Evolutionary conservation across 2,113 vertebrate genomes (phyloP).

Genomic region (Ptyas mucosa): DNA sequence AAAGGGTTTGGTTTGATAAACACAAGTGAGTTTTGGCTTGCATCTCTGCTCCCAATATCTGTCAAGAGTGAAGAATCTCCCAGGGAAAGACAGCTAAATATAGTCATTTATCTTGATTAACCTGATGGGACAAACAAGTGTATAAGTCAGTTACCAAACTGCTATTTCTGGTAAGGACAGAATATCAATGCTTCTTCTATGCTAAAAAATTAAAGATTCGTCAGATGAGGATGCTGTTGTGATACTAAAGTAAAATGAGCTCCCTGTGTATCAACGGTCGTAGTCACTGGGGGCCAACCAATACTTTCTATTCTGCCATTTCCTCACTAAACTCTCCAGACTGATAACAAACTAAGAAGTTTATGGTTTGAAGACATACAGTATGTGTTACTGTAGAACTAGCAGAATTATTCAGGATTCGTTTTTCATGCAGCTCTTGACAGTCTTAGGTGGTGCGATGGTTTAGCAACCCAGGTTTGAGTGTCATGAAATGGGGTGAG

Average conservation of each 20-base stretch:
- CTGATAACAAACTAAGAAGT: not conserved
- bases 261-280: not conserved
- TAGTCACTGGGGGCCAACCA: not conserved
- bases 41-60: not conserved
- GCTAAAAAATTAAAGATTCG: not conserved
- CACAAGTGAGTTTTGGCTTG: not conserved
- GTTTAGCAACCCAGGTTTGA: too few relatives aligned
- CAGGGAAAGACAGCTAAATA: not conserved
- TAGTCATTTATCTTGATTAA: not conserved
- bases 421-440: not conserved
- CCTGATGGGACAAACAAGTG: not conserved
- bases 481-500: too few relatives aligned
- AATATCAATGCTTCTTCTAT: not conserved
- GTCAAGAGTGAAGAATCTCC: not conserved
- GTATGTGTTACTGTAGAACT: not conserved
- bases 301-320: not conserved
- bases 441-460: not conserved
- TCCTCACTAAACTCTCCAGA: not conserved
- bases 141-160: not conserved
- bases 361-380: not conserved
- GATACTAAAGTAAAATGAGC: not conserved
- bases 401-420: not conserved
- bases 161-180: not conserved
- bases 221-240: not conserved
- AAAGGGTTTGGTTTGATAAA: not conserved